Conservation (phyloP, 2,113 vertebrate species). For the Passer domesticus region DNA sequence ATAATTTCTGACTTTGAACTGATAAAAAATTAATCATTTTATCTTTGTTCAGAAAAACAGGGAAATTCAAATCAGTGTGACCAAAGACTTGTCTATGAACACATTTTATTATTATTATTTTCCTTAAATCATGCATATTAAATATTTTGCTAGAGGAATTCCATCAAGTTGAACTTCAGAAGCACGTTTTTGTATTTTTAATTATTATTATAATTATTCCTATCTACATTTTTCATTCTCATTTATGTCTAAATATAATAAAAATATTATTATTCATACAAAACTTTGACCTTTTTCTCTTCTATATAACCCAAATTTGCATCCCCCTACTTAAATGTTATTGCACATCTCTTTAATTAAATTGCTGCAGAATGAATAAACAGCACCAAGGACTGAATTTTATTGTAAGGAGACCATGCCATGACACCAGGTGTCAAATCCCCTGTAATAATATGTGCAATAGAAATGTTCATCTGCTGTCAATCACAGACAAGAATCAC, state of each 20-base stretch:
- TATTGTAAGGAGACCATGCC: neutral
- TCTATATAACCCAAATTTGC: neutral
- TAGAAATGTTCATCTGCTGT: neutral
- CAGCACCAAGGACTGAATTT: neutral
- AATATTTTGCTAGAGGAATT: neutral
- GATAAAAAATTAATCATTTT: neutral
- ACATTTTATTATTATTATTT: neutral
- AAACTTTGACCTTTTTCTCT: neutral
- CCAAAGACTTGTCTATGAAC: neutral
- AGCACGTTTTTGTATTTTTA: neutral
- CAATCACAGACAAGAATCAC: neutral
- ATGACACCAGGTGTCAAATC: neutral
- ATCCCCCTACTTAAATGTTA: neutral
- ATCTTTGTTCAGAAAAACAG: neutral
- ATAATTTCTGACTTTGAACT: neutral
- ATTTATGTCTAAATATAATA: neutral
- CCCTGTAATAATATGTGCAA: neutral
- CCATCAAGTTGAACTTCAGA: neutral
- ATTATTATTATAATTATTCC: neutral
- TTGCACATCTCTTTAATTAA: neutral
- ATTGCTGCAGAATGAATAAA: slow-evolving; percentile 13
- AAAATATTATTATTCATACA: neutral
- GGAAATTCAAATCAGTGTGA: neutral
- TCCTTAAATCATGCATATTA: neutral
- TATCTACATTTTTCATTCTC: neutral